Evolutionary conservation across 2,113 vertebrate species (phyloP), one percentile per base, ranked within the genome.

Genomic region (Henicopernis longicauda): DNA sequence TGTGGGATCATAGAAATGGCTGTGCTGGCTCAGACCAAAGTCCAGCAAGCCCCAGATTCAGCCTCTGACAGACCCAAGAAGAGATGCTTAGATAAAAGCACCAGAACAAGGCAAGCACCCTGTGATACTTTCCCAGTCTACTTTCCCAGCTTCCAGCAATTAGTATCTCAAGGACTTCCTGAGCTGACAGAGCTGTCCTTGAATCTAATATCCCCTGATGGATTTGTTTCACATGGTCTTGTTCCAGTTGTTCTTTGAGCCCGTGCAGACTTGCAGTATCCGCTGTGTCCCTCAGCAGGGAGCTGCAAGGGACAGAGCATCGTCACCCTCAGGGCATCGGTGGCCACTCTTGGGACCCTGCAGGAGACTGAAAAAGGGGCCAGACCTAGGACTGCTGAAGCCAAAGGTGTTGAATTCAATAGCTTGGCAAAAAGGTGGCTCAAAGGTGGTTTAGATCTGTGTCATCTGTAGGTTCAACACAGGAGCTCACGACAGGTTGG

Each of bases 111-210:
- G 65, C 72, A 16, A 57, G 59, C 20, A 0, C 63, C 26, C 91
- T 78, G 83, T 81, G 93, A 86, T 52, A 66, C 82, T 84, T 82
- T 55, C 93, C 89, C 76, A 45, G 71, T n/a, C 59, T 32, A 10
- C 86, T 96, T 95, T 96, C 91, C 93, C 95, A 94, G 91, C 95
- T 97, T 52, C 83, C 82, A 97, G 94, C 67, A 86, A 42, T 90
- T 15, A 50, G 54, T 4, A 79, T 83, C 80, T 87, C 72, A 23
- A 92, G 85, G 82, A 89, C 74, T 95, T 95, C 91, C 94, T 73
- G 94, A 81, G 86, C 82, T 47, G 62, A 17, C 71, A 11, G 76
- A 45, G 76, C 82, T 40, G 82, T 66, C 86, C 89, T 57, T 80
- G 90, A 34, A 11, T 83, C 86, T 82, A 34, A 92, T 54, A 80